Conservation (phyloP, 2,113 vertebrate genomes). For the Sminthopsis crassicaudata region DNA sequence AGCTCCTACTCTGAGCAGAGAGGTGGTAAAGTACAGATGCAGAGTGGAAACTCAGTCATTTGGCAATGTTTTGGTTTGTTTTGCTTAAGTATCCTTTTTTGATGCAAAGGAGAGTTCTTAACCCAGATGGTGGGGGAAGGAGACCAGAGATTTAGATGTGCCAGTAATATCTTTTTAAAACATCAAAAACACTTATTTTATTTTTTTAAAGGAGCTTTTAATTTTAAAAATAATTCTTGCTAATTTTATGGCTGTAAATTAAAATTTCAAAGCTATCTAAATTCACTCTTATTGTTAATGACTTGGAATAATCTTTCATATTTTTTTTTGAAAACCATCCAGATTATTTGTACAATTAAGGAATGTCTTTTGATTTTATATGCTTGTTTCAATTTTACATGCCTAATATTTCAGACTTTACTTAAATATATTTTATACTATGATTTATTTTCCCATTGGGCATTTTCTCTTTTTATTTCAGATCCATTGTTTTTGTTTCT, state of each 20-base stretch:
- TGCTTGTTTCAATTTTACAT: not conserved
- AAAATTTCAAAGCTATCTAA: not conserved
- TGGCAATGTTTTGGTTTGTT: not conserved
- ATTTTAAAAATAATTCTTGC: not conserved
- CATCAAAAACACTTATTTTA: not conserved
- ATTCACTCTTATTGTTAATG: too few species aligned
- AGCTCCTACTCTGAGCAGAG: not conserved
- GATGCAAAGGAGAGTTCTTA: not conserved
- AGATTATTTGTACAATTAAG: not conserved
- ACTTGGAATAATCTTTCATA: not conserved
- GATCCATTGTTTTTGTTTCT: not conserved
- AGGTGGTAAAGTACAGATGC: not conserved
- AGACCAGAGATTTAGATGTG: not conserved
- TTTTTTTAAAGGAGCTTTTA: not conserved
- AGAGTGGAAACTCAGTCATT: not conserved
- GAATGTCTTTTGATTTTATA: not conserved
- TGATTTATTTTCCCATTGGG: not conserved
- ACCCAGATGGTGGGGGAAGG: not conserved
- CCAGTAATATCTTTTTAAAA: not conserved
- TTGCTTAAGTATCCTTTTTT: not conserved
- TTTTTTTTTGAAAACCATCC: not conserved
- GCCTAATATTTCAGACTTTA: not conserved
- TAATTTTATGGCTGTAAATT: not conserved
- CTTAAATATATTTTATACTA: not conserved
- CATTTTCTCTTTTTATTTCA: not conserved